Evolutionary conservation across 2,888 invertebrate genomes (phyloP).

Genomic region (Molanna angustata): DNA sequence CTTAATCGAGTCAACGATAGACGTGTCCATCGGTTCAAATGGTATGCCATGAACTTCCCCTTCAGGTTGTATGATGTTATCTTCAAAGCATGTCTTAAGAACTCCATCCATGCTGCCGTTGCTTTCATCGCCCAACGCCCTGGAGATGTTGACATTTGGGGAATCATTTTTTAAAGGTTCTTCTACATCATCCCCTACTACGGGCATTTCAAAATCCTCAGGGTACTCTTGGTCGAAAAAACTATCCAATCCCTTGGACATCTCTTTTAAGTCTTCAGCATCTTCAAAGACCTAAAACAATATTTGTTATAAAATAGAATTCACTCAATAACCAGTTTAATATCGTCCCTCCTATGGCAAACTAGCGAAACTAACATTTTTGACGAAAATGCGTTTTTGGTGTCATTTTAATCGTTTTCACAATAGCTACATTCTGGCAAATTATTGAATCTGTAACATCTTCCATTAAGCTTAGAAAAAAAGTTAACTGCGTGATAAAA

Average conservation of each 20-base stretch:
- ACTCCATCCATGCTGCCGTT: constrained; percentile 31
- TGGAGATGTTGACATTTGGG: constrained; percentile 19
- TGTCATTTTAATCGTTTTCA: too few species aligned
- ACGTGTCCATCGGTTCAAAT: constrained; percentile 22
- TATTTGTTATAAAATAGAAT: too few species aligned
- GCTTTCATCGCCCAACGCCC: constrained; percentile 26
- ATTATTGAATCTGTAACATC: too few species aligned
- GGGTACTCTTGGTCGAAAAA: constrained; percentile 23
- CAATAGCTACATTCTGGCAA: too few species aligned
- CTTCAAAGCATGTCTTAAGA: constrained; percentile 27
- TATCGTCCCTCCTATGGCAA: too few species aligned
- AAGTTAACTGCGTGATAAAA: too few species aligned
- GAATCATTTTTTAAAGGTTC: constrained; percentile 21
- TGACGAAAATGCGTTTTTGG: too few species aligned
- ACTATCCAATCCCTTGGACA: constrained; percentile 24
- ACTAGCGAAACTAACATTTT: too few species aligned
- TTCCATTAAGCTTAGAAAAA: too few species aligned
- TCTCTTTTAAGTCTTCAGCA: constrained; percentile 26
- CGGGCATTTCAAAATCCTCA: constrained; percentile 19
- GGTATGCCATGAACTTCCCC: constrained; percentile 12
- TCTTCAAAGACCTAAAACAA: constrained; percentile 30
- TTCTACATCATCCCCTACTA: constrained; percentile 1
- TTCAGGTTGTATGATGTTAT: constrained; percentile 20
- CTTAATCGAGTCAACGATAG: constrained; percentile 17
- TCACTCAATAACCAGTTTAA: too few species aligned